Conservation (phyloP, 2,888 invertebrate species). For the Ganaspis brasiliensis region DNA sequence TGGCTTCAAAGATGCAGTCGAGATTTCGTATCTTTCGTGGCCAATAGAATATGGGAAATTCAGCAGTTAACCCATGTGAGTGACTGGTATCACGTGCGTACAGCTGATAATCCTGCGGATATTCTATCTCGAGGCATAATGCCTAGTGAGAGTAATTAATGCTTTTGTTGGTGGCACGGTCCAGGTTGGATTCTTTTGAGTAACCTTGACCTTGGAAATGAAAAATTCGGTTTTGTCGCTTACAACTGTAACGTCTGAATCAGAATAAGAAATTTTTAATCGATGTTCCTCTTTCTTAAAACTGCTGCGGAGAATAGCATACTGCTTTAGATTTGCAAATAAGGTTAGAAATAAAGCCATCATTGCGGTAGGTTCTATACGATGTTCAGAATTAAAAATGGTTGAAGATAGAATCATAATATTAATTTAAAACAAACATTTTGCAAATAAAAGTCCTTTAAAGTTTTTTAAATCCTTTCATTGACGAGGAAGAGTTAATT, state of each 20-base stretch:
- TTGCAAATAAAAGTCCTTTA: constrained; percentile 5
- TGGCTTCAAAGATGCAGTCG: constrained; percentile 44
- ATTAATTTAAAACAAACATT: not conserved
- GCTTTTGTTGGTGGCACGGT: constrained; percentile 39
- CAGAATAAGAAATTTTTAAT: not conserved
- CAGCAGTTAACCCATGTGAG: constrained; percentile 38
- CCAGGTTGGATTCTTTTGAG: constrained; percentile 37
- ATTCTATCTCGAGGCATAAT: constrained; percentile 36
- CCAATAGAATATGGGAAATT: constrained; percentile 47
- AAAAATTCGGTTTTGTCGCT: not conserved
- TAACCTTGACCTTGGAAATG: not conserved
- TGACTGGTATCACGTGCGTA: constrained; percentile 42
- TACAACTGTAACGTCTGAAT: not conserved
- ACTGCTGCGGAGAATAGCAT: not conserved
- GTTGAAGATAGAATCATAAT: not conserved
- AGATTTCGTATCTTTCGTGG: constrained; percentile 43
- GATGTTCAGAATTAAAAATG: not conserved
- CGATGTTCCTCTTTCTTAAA: not conserved
- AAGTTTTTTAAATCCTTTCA: not conserved
- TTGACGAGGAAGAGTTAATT: not conserved
- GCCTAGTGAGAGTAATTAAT: constrained; percentile 2
- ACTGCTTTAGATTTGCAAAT: not conserved
- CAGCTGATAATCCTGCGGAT: constrained; percentile 47
- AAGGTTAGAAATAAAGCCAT: not conserved
- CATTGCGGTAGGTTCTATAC: not conserved